Conservation (phyloP, 2,113 vertebrate genomes). For the Melanotaenia duboulayi region DNA sequence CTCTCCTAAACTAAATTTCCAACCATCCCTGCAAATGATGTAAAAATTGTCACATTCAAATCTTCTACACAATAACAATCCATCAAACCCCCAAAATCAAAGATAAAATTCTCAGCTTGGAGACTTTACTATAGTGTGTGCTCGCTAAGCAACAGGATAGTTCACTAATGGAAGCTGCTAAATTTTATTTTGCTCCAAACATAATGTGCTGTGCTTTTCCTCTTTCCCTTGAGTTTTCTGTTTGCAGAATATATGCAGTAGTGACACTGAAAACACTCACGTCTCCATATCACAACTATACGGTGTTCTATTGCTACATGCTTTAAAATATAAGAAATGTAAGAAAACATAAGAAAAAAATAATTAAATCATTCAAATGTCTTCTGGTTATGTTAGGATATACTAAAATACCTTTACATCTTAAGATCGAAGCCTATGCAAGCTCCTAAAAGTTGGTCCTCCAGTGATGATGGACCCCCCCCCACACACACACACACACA, state of each 20-base stretch:
- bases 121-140: constrained; percentile 41
- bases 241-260: constrained; percentile 32
- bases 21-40: neutral
- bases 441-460: neutral
- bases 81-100: constrained; percentile 34
- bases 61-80: constrained; percentile 20
- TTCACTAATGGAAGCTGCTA: constrained; percentile 66
- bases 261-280: constrained; percentile 39
- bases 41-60: neutral
- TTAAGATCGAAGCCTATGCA: constrained; percentile 5
- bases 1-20: constrained; percentile 18
- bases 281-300: constrained; percentile 7
- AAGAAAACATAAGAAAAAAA: constrained; percentile 40
- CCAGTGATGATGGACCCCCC: constrained; percentile 13
- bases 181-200: constrained; percentile 67
- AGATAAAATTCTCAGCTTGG: constrained; percentile 42
- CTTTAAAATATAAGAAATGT: too few relatives aligned
- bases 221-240: constrained; percentile 51
- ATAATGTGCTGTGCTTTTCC: constrained; percentile 49
- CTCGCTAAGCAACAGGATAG: constrained; percentile 55
- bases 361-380: constrained; percentile 30
- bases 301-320: neutral
- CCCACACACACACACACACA: neutral
- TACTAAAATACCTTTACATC: constrained; percentile 25
- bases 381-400: neutral